phyloP scores from a whole-genome alignment of 2,888 invertebrate species.

The Microchrysa polita region DNA sequence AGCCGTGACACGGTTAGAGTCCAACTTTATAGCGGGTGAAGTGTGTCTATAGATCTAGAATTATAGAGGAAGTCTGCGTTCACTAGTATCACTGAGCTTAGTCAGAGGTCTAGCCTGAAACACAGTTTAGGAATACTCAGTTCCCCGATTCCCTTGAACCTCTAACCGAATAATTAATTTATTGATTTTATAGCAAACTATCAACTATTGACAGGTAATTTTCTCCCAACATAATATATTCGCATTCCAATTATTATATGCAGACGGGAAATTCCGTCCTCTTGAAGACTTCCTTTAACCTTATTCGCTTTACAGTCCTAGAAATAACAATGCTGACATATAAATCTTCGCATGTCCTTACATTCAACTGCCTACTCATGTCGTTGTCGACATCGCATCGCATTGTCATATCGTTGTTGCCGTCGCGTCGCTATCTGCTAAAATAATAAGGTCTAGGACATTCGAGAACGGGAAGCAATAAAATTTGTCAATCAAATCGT shows the following conservation, averaged over 20 bases:
- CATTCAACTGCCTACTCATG: conserved; percentile 31
- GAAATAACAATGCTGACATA: conserved; percentile 32
- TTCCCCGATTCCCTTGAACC: no score
- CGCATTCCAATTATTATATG: background rate
- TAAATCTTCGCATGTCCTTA: conserved; percentile 35
- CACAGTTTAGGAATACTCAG: no score
- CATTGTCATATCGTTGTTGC: background rate
- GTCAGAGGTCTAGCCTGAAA: no score
- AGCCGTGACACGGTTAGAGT: no score
- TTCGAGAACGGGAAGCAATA: conserved; percentile 39
- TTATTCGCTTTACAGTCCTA: background rate
- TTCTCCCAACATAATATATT: background rate
- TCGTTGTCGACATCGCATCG: background rate
- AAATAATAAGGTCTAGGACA: conserved; percentile 43
- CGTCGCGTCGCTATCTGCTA: no score
- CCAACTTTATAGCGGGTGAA: no score
- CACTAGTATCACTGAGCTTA: no score
- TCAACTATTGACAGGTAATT: background rate
- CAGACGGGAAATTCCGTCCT: background rate
- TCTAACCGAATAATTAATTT: no score
- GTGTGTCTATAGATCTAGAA: no score
- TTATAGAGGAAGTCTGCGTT: no score
- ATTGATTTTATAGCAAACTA: background rate
- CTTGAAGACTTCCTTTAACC: conserved; percentile 4
- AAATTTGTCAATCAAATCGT: conserved; percentile 37